Base-by-base conservation (phyloP, 37 sponge, comb jelly and placozoan genomes). In the Ianthella basta region DNA sequence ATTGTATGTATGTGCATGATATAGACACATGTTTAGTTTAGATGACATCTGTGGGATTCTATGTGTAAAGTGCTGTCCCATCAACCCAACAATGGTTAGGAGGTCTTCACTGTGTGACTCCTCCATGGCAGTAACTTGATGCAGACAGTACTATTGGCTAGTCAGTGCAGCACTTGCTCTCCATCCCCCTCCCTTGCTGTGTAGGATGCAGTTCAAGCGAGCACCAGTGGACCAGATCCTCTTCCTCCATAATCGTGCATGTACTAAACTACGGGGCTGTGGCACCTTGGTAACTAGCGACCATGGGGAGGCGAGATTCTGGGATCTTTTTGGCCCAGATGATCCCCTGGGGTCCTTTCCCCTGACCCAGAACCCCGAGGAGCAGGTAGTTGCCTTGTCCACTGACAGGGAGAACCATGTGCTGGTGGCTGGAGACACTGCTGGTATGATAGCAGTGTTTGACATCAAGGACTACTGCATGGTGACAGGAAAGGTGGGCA, bases 361-460 rank as follows among this genome's bases (percentile, higher is more conserved):
- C 19, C 32, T 92, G 77, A 94, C 94, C 37, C 59, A 84, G 33
- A 66, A 66, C 39, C 88, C 91, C 21, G 92, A 90, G 30, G 98
- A 98, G 75, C 86, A 77, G 59, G 96, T 95, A 37, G 36, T 93
- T 35, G 92, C 94, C 8, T 84, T 98, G 82, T 57, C 85, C 4
- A 92, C 91, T 21, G 98, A 98, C 72, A 68, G 84, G 25, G 15
- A 65, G 40, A 91, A 94, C 83, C 38, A 67, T 0, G 23, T 69
- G 10, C 89, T 98, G 57, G 20, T 98, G 29, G 90, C 89, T 63
- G 98, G 98, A 72, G 98, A 98, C 82, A 98, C 96, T 34, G 87
- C 84, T 30, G 98, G 98, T 0, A 59, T 34, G 50, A 91, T 98
- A 44, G 37, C 89, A 0, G 60, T 98, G 23, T 98, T 90, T 80